Conservation (phyloP, 2,888 invertebrate genomes). For the Halocaridina rubra region DNA sequence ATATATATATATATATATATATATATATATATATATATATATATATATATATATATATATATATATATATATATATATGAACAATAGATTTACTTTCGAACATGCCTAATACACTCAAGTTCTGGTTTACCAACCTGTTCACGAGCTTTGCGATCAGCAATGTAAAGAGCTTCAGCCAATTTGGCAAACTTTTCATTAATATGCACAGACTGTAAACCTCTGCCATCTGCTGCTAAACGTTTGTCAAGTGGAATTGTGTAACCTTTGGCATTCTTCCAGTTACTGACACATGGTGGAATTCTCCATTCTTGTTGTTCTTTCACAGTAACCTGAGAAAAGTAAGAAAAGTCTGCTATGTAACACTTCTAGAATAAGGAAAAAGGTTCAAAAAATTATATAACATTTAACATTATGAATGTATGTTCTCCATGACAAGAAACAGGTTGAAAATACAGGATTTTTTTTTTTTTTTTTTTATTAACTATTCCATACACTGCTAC, state of each 20-base stretch:
- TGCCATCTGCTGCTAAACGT: slow-evolving; percentile 95
- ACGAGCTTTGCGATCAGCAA: slow-evolving; percentile 88
- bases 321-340: slow-evolving; percentile 77
- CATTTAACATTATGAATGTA: not conserved
- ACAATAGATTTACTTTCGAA: no score
- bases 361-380: no score
- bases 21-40: no score
- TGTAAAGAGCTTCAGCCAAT: slow-evolving; percentile 95
- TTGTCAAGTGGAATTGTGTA: slow-evolving; percentile 98
- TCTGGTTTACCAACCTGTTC: slow-evolving; percentile 50
- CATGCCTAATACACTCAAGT: no score
- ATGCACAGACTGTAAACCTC: slow-evolving; percentile 96
- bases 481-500: no score
- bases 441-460: no score
- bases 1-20: no score
- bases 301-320: slow-evolving; percentile 99
- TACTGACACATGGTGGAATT: slow-evolving; percentile 97
- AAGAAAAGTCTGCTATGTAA: no score
- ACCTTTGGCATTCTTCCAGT: slow-evolving; percentile 99
- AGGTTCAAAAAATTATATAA: not conserved
- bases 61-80: no score
- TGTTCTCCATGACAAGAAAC: not conserved
- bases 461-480: no score
- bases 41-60: no score
- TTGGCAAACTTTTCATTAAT: slow-evolving; percentile 99